Percentiles rank a stretch among this genome's conserved stretches.
These are phyloP conservation scores for Macropus fuliginosus DNA, from an alignment of 2,797 vertebrate species.

Conservation along the genomic window DNA sequence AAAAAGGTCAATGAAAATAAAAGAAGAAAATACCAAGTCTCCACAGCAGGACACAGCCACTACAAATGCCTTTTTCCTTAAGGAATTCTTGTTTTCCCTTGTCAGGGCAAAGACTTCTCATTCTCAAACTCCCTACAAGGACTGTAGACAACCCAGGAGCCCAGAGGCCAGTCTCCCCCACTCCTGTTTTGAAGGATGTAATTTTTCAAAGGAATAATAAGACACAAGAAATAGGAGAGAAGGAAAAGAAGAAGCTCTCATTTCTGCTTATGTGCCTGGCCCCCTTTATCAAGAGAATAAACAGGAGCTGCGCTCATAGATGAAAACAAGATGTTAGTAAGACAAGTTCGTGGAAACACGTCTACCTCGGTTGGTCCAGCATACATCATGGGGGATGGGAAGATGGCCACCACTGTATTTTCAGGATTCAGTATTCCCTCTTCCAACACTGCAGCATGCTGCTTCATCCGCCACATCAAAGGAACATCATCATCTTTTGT, in stretches of 20 bases:
- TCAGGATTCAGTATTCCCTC: constrained; percentile 93
- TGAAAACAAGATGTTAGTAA: background rate
- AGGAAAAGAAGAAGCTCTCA: background rate
- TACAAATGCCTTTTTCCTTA: background rate
- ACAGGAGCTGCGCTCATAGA: accelerated
- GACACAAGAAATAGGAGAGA: background rate
- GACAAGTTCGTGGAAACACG: background rate
- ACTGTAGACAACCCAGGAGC: background rate
- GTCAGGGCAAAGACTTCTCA: background rate
- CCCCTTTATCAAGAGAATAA: background rate
- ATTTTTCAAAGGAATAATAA: background rate
- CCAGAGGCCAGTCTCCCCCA: background rate
- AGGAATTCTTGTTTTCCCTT: background rate
- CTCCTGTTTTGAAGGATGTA: background rate
- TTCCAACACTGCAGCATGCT: constrained; percentile 96
- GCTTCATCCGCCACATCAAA: constrained; percentile 95
- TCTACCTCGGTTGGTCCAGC: constrained; percentile 97
- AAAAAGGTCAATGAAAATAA: background rate
- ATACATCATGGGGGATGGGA: constrained; percentile 99
- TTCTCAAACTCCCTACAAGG: background rate
- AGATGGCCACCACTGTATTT: constrained; percentile 96
- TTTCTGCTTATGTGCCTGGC: background rate
- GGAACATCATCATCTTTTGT: constrained; percentile 99
- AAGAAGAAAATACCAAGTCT: background rate
- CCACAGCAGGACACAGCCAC: background rate